phyloP scores from a whole-genome alignment of 2,888 invertebrate species.

The Protophormia terraenovae region DNA sequence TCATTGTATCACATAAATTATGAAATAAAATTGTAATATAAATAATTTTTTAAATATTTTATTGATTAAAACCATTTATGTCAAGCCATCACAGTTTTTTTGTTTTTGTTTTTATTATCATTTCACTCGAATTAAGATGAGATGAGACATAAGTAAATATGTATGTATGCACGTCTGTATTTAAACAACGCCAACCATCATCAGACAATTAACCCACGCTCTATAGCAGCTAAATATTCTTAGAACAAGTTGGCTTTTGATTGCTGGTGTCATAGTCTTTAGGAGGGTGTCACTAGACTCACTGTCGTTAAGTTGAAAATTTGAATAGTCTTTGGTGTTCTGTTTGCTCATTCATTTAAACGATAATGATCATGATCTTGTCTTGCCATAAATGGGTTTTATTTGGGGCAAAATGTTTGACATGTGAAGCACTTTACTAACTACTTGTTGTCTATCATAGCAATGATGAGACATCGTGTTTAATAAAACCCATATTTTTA shows the following conservation, averaged over 20 bases:
- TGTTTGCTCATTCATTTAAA: neutral
- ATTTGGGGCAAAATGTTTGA: constrained; percentile 1
- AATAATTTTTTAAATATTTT: neutral
- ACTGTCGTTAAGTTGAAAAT: neutral
- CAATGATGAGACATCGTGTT: neutral
- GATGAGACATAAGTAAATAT: neutral
- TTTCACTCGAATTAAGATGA: neutral
- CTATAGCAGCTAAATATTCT: constrained; percentile 10
- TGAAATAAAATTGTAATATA: constrained; percentile 22
- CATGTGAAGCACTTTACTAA: neutral
- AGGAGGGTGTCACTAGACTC: constrained; percentile 29
- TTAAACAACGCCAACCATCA: neutral
- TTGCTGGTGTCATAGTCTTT: neutral
- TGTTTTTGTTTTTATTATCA: too few relatives aligned
- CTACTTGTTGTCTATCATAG: neutral
- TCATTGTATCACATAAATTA: constrained; percentile 18
- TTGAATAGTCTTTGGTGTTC: too few relatives aligned
- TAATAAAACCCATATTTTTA: neutral
- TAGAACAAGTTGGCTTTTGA: neutral
- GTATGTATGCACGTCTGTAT: constrained; percentile 9
- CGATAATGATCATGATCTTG: neutral
- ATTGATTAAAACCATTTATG: constrained; percentile 22
- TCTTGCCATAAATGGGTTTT: constrained; percentile 31
- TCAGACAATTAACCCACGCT: constrained; percentile 48
- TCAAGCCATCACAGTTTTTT: constrained; percentile 24